These are phyloP conservation scores for Hyposoter didymator DNA, from an alignment of 2,888 invertebrate genomes.

Conservation along the genomic window DNA sequence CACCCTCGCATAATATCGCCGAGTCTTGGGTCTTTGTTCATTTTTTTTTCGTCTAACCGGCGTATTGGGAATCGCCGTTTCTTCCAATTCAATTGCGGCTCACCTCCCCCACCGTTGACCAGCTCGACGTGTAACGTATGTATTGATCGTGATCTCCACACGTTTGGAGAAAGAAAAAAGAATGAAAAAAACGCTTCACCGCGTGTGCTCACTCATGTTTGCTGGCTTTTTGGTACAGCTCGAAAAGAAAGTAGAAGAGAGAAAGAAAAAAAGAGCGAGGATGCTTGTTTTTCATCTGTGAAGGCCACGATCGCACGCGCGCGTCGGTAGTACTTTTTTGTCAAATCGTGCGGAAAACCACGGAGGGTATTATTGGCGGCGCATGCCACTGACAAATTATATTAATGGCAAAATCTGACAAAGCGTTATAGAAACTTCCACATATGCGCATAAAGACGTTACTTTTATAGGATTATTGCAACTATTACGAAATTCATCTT, in stretches of 20 bases:
- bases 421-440: constrained; percentile 51
- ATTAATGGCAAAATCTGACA: constrained; percentile 78
- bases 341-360: constrained; percentile 83
- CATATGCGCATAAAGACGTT: background rate
- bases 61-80: constrained; percentile 77
- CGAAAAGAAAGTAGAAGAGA: constrained; percentile 59
- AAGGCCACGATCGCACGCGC: constrained; percentile 73
- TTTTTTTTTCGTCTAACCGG: constrained; percentile 61
- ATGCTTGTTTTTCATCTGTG: constrained; percentile 77
- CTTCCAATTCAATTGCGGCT: constrained; percentile 79
- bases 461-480: background rate
- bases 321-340: constrained; percentile 80
- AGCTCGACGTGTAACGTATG: constrained; percentile 29
- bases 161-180: constrained; percentile 51
- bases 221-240: constrained; percentile 65
- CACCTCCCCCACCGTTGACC: constrained; percentile 71
- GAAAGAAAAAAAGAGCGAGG: constrained; percentile 64
- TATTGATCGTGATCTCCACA: constrained; percentile 41
- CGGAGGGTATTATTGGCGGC: constrained; percentile 75
- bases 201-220: constrained; percentile 67
- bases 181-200: constrained; percentile 35
- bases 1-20: constrained; percentile 39
- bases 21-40: constrained; percentile 54
- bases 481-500: constrained; percentile 22
- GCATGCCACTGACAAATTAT: constrained; percentile 83